Evolutionary conservation across 2,888 invertebrate genomes (phyloP).

Genomic region (Bembecia ichneumoniformis): DNA sequence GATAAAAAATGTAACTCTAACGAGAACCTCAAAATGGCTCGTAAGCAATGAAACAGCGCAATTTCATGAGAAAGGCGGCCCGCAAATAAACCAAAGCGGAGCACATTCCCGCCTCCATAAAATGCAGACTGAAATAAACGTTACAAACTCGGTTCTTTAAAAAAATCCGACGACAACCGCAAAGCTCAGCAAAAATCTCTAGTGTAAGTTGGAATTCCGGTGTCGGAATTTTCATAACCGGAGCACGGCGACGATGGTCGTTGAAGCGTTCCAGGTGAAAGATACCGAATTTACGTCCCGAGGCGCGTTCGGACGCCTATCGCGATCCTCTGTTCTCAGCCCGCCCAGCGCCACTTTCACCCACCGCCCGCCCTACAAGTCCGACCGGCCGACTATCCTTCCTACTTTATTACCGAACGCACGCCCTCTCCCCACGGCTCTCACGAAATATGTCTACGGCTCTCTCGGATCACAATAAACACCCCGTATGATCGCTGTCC

Average conservation of each 20-base stretch:
- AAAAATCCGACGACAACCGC: conserved; percentile 61
- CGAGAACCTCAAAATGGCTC: conserved; percentile 62
- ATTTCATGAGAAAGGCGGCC: conserved; percentile 65
- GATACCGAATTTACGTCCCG: conserved; percentile 53
- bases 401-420: conserved; percentile 6
- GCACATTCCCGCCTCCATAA: conserved; percentile 67
- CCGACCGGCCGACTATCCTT: background rate
- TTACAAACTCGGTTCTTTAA: conserved; percentile 62
- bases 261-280: conserved; percentile 49
- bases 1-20: conserved; percentile 58
- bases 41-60: conserved; percentile 68
- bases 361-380: conserved; percentile 18
- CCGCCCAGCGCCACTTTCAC: conserved; percentile 5
- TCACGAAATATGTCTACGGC: conserved; percentile 42
- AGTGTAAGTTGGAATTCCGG: conserved; percentile 62
- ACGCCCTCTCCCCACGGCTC: conserved; percentile 14
- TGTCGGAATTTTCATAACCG: conserved; percentile 69
- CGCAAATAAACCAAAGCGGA: conserved; percentile 65
- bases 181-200: conserved; percentile 64
- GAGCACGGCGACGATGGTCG: conserved; percentile 36
- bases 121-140: conserved; percentile 64
- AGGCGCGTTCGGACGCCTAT: conserved; percentile 24
- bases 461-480: conserved; percentile 41
- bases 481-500: conserved; percentile 36
- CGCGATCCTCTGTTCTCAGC: conserved; percentile 24